Conservation (phyloP, 2,113 vertebrate genomes). For the Nyctibius bracteatus region DNA sequence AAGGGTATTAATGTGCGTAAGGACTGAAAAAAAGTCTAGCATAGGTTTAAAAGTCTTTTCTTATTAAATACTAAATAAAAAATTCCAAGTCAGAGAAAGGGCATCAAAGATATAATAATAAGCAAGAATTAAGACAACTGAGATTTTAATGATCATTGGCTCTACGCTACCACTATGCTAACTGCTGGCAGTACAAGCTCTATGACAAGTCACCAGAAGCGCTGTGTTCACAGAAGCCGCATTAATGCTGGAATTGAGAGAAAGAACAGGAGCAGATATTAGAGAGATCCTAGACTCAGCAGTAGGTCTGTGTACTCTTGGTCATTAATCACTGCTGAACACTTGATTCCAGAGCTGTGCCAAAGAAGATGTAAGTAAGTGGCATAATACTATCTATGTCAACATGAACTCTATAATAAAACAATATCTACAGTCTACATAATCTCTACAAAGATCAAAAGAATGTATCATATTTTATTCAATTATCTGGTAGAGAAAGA, state of each 20-base stretch:
- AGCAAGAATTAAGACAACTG: not conserved
- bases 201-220: not conserved
- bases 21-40: not conserved
- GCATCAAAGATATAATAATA: not conserved
- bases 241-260: not conserved
- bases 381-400: not conserved
- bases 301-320: not conserved
- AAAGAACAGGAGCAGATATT: conserved; percentile 12
- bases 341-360: not conserved
- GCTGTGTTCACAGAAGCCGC: not conserved
- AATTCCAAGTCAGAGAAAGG: not conserved
- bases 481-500: conserved; percentile 7
- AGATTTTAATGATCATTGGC: not conserved
- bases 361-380: not conserved
- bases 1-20: not conserved
- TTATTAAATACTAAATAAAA: not conserved
- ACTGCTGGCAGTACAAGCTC: not conserved
- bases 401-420: not conserved
- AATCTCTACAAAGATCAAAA: conserved; percentile 30
- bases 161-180: not conserved
- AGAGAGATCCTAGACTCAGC: not conserved
- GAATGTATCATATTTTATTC: conserved; percentile 3
- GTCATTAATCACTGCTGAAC: conserved; percentile 35
- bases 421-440: conserved; percentile 20
- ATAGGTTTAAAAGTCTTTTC: not conserved